These are phyloP conservation scores for Coptotermes formosanus DNA, from an alignment of 1,140 invertebrate genomes.

Conservation along the genomic window DNA sequence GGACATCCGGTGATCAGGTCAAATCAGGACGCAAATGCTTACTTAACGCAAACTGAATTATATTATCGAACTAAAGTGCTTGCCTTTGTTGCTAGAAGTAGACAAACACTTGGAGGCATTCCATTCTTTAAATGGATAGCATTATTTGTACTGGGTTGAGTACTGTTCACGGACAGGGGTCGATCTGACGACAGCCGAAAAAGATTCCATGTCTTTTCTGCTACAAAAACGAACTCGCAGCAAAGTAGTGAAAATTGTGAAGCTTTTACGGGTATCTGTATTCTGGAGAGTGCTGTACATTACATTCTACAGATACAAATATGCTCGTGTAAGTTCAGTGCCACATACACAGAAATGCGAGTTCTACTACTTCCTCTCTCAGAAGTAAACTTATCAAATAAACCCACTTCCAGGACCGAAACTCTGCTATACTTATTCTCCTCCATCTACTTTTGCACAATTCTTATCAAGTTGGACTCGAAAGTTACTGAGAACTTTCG, in stretches of 20 bases:
- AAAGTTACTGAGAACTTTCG: background rate
- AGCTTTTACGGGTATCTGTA: background rate
- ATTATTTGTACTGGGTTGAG: background rate
- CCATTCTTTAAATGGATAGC: background rate
- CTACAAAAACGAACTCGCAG: background rate
- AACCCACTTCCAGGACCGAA: background rate
- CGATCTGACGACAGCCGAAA: background rate
- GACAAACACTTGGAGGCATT: background rate
- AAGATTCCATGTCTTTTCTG: background rate
- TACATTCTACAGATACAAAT: background rate
- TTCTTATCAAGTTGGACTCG: background rate
- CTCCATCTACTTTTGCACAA: background rate
- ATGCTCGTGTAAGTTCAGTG: background rate
- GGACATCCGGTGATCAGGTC: too few relatives aligned
- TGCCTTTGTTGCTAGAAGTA: background rate
- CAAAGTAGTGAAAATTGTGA: background rate
- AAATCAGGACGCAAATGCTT: too few relatives aligned
- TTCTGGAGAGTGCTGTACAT: background rate
- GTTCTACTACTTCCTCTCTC: background rate
- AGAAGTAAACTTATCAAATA: background rate
- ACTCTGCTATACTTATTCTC: background rate
- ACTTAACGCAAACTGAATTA: too few relatives aligned
- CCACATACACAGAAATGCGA: background rate
- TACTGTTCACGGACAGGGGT: background rate
- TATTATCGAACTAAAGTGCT: too few relatives aligned